Percentiles rank a stretch among this genome's conserved stretches.
These are phyloP conservation scores for Mycteria americana DNA, from an alignment of 2,797 vertebrate species.

Conservation along the genomic window DNA sequence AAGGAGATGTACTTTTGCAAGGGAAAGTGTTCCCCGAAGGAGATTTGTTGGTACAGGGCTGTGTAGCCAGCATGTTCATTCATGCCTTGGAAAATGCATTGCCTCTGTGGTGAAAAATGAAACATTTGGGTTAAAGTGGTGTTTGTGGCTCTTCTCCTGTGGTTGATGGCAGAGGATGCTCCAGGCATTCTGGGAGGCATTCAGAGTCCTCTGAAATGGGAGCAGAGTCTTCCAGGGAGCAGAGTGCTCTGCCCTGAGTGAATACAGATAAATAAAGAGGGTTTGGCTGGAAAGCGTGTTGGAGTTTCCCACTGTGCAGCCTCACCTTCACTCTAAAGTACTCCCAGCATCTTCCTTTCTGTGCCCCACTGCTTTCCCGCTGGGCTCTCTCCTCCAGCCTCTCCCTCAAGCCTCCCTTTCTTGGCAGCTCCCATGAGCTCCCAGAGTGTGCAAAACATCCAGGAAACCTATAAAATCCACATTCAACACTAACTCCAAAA, in stretches of 20 bases:
- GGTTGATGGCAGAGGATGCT: not conserved
- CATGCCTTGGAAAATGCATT: not conserved
- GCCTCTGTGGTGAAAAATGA: constrained; percentile 13
- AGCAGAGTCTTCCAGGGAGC: not conserved
- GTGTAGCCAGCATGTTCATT: not conserved
- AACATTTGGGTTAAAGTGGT: not conserved
- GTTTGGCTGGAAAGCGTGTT: not conserved
- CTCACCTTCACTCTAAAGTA: not conserved
- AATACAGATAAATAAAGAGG: not conserved
- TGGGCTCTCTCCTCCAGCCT: not conserved
- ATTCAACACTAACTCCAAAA: not conserved
- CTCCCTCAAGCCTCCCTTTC: not conserved
- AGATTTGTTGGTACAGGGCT: not conserved
- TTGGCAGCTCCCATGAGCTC: constrained; percentile 7
- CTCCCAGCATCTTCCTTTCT: not conserved
- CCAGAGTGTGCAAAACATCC: not conserved
- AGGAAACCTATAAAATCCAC: constrained; percentile 40
- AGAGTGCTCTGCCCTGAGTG: not conserved
- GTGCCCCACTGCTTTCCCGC: not conserved
- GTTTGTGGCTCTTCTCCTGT: constrained; percentile 30
- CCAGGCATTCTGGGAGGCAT: not conserved
- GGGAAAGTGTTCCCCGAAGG: not conserved
- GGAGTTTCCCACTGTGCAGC: not conserved
- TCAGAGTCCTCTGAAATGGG: not conserved
- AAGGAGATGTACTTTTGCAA: not conserved